These are phyloP conservation scores for Teleogryllus oceanicus DNA, from an alignment of 2,888 invertebrate genomes.

Conservation along the genomic window DNA sequence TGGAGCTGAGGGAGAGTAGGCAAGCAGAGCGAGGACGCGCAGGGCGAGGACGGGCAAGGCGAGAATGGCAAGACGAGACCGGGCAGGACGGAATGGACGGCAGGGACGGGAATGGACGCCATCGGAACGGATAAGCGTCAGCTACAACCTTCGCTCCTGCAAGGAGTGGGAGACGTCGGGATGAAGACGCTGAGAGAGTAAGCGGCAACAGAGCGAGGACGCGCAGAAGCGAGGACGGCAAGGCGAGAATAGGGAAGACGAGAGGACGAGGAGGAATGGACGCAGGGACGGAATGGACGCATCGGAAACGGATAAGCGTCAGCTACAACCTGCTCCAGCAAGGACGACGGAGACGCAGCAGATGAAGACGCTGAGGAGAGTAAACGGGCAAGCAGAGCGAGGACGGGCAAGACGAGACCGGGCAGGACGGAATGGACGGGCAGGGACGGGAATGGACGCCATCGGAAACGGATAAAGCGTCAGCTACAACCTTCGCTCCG, in stretches of 20 bases:
- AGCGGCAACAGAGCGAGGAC: background rate
- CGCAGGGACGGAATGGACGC: background rate
- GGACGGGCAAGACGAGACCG: too few species aligned
- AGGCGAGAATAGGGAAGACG: too few species aligned
- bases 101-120: too few species aligned
- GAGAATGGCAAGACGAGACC: too few species aligned
- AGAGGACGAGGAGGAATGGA: too few species aligned
- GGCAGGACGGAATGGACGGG: too few species aligned
- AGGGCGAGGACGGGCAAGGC: too few species aligned
- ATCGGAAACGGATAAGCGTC: background rate
- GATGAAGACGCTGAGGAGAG: background rate
- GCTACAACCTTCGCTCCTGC: background rate
- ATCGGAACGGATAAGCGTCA: conserved; percentile 7
- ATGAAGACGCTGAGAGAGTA: background rate
- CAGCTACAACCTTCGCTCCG: background rate
- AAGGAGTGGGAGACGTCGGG: background rate
- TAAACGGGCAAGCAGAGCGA: background rate
- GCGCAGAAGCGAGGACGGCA: too few species aligned
- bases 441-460: too few species aligned
- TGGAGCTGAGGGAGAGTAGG: background rate
- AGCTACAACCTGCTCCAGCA: background rate
- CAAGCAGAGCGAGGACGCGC: too few species aligned
- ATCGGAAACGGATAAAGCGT: conserved; percentile 7
- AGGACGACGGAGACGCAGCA: background rate
- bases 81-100: too few species aligned